Base-by-base conservation (phyloP, 92 coral and sea anemone genomes). In the Pocillopora grandis region DNA sequence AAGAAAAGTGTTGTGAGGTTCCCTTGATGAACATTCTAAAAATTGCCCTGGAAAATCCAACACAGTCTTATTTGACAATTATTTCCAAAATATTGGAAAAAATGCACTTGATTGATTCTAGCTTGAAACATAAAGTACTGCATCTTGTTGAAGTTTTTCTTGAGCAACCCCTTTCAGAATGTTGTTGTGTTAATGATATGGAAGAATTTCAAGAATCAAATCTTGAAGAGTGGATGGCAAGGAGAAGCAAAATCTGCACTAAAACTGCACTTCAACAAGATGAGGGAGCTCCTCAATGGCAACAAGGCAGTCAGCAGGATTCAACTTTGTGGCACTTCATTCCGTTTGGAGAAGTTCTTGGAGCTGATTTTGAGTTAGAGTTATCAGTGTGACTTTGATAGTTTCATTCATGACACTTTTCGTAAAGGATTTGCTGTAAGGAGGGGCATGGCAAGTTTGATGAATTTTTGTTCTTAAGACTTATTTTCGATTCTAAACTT, bases 301-400 rank as follows among this genome's bases (percentile, higher is more conserved):
- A 90, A 66, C 66, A 90, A 66, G 75, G 59, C 58, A 84, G 86
- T 19, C 23, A 31, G 12, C 23, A 31, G 16, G 87, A 78, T 2
- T 21, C 87, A 12, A 92, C 92, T 27, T 83, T 82, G 8, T 94
- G 98, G 98, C 83, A 90, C n/a, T 55, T 82, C 23, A 94, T 94
- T 68, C 90, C 98, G 63, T 64, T 90, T 56, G 98, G 98, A 0
- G 92, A 89, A 76, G 78, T 94, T 48, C 66, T 94, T 37, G 98
- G 95, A 62, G 68, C 78, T 9, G 71, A 79, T 23, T 68, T 71
- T 65, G 62, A 70, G 61, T 67, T 91, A 59, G 60, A 59, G 72
- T 42, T 81, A 20, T 70, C 85, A 58, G 5, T 42, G 52, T 42
- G 52, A 42, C 8, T 42, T 42, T 42, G 52, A 42, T 42, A 42